Evolutionary conservation across 2,797 vertebrate species (phyloP).

Genomic region (Etheostoma perlongum): DNA sequence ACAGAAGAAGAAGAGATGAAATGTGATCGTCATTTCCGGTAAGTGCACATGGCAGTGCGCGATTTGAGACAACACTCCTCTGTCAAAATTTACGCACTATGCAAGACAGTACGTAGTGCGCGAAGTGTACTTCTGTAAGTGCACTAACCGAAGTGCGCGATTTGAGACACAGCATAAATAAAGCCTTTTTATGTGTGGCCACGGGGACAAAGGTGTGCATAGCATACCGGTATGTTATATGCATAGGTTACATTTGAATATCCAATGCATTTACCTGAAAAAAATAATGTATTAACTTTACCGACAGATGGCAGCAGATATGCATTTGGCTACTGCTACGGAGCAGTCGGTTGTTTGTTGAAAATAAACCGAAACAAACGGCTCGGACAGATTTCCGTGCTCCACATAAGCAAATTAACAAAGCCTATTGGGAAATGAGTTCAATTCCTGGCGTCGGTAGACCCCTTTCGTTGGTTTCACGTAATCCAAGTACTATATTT

Average conservation of each 20-base stretch:
- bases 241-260: background rate
- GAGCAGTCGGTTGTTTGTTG: no score
- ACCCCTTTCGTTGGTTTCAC: accelerated
- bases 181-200: background rate
- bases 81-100: no score
- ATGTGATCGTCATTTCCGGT: no score
- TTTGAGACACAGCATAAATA: no score
- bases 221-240: background rate
- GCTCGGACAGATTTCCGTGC: constrained; percentile 64
- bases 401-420: constrained; percentile 78
- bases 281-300: background rate
- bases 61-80: no score
- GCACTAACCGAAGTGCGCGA: no score
- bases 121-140: no score
- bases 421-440: constrained; percentile 71
- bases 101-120: no score
- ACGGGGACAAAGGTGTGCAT: background rate
- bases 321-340: background rate
- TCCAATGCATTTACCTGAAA: background rate
- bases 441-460: background rate
- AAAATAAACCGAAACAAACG: constrained; percentile 22
- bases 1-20: no score
- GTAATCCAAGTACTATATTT: constrained; percentile 50
- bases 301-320: constrained; percentile 76
- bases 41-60: no score